Evolutionary conservation across 1,140 invertebrate genomes (phyloP).

Genomic region (Calephelis virginiensis): DNA sequence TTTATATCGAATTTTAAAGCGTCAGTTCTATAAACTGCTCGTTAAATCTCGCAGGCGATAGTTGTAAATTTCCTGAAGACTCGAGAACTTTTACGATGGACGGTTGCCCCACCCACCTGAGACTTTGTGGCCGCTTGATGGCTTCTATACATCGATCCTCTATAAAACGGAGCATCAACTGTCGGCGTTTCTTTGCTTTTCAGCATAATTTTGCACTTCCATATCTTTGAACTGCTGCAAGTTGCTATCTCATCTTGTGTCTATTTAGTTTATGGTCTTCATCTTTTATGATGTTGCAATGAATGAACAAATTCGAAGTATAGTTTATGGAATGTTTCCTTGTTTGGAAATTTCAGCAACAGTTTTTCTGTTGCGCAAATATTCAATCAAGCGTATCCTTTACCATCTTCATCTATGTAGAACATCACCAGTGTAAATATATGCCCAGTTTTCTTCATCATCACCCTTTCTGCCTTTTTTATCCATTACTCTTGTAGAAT

Average conservation of each 20-base stretch:
- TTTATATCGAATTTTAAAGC: constrained; percentile 68
- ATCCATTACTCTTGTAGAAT: too few species aligned
- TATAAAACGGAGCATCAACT: constrained; percentile 55
- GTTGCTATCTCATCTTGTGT: neutral
- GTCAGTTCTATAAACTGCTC: constrained; percentile 69
- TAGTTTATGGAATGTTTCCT: too few species aligned
- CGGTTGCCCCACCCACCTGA: constrained; percentile 61
- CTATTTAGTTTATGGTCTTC: constrained; percentile 2
- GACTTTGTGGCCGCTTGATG: constrained; percentile 57
- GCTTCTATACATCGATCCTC: constrained; percentile 55
- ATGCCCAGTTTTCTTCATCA: too few species aligned
- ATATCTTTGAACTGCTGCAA: constrained; percentile 17
- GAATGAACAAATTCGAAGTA: neutral
- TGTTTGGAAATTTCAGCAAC: too few species aligned
- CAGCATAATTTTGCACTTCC: constrained; percentile 29
- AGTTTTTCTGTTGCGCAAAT: too few species aligned
- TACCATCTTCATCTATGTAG: too few species aligned
- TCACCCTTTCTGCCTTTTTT: too few species aligned
- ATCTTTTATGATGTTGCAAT: neutral
- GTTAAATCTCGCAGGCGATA: constrained; percentile 71
- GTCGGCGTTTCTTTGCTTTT: constrained; percentile 43
- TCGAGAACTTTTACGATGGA: constrained; percentile 66
- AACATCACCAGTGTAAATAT: too few species aligned
- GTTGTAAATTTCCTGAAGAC: constrained; percentile 69
- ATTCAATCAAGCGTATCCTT: too few species aligned